A percentile compares a stretch with the other conserved stretches of the same genome.
phyloP scores from a whole-genome alignment of 1,140 invertebrate species.

The Polypedilum vanderplanki region DNA sequence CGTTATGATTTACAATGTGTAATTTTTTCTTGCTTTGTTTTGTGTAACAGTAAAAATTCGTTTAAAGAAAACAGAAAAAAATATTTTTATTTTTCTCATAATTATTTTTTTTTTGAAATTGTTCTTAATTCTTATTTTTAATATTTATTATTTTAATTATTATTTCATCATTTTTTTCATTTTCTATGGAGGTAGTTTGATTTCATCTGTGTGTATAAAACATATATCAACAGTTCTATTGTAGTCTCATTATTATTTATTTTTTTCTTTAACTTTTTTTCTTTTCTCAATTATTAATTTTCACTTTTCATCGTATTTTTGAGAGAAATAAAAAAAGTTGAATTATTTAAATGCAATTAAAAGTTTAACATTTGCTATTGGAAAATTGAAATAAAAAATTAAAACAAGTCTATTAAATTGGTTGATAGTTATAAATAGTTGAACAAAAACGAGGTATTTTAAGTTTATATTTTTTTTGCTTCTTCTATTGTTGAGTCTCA shows the following conservation, averaged over 20 bases:
- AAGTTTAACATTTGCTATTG: background rate
- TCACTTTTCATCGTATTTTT: background rate
- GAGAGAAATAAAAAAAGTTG: background rate
- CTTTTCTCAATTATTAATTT: background rate
- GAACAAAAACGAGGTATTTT: conserved; percentile 6
- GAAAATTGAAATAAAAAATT: background rate
- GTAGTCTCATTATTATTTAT: conserved; percentile 22
- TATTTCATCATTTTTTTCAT: background rate
- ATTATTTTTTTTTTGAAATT: too few species aligned
- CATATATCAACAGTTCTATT: conserved; percentile 28
- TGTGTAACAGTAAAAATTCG: background rate
- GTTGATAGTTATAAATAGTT: background rate
- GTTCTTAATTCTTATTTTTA: background rate
- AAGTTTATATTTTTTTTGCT: background rate
- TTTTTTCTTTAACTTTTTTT: background rate
- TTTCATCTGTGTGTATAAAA: conserved; percentile 26
- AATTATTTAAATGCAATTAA: background rate
- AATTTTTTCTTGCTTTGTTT: background rate
- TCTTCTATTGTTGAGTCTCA: background rate
- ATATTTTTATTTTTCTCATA: background rate
- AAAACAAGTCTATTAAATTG: background rate
- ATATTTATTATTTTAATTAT: background rate
- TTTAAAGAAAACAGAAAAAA: conserved; percentile 4
- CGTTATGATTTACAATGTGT: background rate
- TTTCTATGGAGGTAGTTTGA: conserved; percentile 26